Evolutionary conservation across 2,113 vertebrate genomes (phyloP), one percentile per base, ranked within the genome.

Genomic region (Uropsilus gracilis): DNA sequence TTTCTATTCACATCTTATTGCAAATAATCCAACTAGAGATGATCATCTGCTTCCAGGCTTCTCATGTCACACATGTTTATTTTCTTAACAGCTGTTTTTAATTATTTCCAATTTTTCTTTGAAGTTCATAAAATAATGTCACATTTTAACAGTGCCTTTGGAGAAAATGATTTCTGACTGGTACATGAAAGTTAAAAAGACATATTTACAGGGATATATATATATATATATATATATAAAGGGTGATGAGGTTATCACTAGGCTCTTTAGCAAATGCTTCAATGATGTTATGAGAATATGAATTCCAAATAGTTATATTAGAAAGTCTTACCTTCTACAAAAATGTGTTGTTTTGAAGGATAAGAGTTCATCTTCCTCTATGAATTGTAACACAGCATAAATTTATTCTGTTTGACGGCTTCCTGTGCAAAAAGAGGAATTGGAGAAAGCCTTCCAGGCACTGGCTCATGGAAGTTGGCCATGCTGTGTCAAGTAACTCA

Each of bases 1-100:
- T 5, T 3, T 0, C 55, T 44, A 61, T 64, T 90, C 92, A 93
- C 89, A 95, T 82, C 63, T 86, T 73, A 93, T 90, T 97, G 88
- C 72, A 89, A 57, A 39, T 73, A 86, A 97, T 97, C 89, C 76
- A 96, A 94, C 83, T 71, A n/a, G 94, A 95, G 92, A 76, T 92
- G 97, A 96, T 96, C 88, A 94, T 90, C 91, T 95, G 92, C 95
- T 97, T 61, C 42, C 91, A 53, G 96, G 97, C 80, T 86, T 57
- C 96, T 96, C 32, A 64, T 87, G 97, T 66, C 92, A 55, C 44
- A 95, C 0, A 76, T 80, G 89, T 76, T 94, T 97, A 68, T 57
- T 94, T 93, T 86, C 92, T 89, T 84, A 91, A 53, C 59, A 91
- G 82, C 53, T 39, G 73, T 96, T 96, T 91, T 92, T 57, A 97